Conservation (phyloP, 2,888 invertebrate genomes). For the Hipparchia sbordonii region DNA sequence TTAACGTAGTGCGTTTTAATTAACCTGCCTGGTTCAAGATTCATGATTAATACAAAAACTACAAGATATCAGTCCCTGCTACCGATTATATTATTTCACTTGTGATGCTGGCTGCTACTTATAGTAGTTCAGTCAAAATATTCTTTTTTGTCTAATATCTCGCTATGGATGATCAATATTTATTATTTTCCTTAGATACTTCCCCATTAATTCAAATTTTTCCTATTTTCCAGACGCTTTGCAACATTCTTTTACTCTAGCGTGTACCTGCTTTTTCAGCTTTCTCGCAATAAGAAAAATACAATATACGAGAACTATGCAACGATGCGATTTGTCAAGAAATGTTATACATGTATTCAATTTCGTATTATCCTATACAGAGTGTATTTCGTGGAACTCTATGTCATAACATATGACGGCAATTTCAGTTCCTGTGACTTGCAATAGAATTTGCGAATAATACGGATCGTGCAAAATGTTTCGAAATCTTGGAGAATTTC, state of each 20-base stretch:
- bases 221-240: too few species aligned
- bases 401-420: slow-evolving; percentile 8
- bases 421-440: slow-evolving; percentile 6
- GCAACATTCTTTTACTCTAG: too few species aligned
- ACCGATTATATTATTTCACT: too few species aligned
- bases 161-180: too few species aligned
- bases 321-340: slow-evolving; percentile 26
- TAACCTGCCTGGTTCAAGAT: too few species aligned
- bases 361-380: slow-evolving; percentile 21
- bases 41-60: too few species aligned
- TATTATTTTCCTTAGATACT: too few species aligned
- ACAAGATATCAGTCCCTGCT: too few species aligned
- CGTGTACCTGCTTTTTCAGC: not conserved
- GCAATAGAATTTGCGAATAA: not conserved
- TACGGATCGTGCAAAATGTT: not conserved
- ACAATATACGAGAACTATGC: not conserved
- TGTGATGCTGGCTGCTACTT: not conserved
- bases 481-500: not conserved
- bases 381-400: slow-evolving; percentile 20
- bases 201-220: too few species aligned
- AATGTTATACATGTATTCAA: slow-evolving; percentile 20
- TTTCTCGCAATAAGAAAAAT: slow-evolving; percentile 5
- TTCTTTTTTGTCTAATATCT: not conserved
- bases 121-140: not conserved
- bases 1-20: too few species aligned